phyloP scores from a whole-genome alignment of 64 coral and sea anemone species.

The Anthopleura sola region DNA sequence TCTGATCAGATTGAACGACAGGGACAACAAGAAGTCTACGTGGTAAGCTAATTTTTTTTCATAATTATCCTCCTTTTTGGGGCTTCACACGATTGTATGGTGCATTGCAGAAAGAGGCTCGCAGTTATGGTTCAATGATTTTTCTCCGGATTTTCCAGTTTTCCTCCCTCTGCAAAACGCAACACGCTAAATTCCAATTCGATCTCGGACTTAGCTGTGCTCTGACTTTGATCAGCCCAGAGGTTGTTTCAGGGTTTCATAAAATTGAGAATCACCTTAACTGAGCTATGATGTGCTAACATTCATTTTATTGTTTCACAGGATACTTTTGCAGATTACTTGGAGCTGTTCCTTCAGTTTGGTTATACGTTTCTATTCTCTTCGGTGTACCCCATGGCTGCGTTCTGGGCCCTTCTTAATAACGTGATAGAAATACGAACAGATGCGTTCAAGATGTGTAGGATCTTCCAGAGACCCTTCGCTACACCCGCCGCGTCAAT shows the following conservation, averaged over 20 bases:
- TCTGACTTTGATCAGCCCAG: too few species aligned
- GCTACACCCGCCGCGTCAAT: slow-evolving; percentile 49
- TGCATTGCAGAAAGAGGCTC: too few species aligned
- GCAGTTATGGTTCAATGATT: too few species aligned
- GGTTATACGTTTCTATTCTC: slow-evolving; percentile 96
- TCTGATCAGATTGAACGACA: slow-evolving; percentile 79
- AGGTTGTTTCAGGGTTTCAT: too few species aligned
- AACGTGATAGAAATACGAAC: slow-evolving; percentile 80
- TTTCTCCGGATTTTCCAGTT: too few species aligned
- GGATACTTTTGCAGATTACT: slow-evolving; percentile 91
- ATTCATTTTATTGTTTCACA: slow-evolving; percentile 17
- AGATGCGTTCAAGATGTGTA: slow-evolving; percentile 78
- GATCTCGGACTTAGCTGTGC: too few species aligned
- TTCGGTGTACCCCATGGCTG: slow-evolving; percentile 90
- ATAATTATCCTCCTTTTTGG: neutral
- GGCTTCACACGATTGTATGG: too few species aligned
- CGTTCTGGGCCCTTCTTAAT: slow-evolving; percentile 80
- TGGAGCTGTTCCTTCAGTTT: slow-evolving; percentile 99
- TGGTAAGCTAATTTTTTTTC: slow-evolving; percentile 36
- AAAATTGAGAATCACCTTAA: too few species aligned
- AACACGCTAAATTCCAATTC: too few species aligned
- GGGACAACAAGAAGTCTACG: slow-evolving; percentile 78
- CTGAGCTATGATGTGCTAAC: too few species aligned
- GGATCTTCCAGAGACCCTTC: slow-evolving; percentile 68
- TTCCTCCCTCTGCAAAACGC: too few species aligned